phyloP scores from a whole-genome alignment of 2,797 vertebrate genomes.

The Percopsis omiscomaycus region DNA sequence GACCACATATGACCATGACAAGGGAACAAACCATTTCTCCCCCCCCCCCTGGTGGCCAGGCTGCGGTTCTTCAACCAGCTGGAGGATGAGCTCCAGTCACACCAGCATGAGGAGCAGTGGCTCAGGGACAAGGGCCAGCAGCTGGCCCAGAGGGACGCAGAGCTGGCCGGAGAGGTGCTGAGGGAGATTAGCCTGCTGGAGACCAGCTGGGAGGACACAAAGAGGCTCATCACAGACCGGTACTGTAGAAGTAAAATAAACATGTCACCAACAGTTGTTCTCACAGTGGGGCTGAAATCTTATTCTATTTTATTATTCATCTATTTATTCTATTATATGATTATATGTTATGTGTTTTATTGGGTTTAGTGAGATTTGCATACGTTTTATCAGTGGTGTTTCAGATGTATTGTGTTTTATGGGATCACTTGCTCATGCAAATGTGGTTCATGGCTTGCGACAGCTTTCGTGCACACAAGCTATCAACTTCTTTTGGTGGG shows the following conservation, averaged over 20 bases:
- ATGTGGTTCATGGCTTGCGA: too few relatives aligned
- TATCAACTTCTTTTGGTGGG: too few relatives aligned
- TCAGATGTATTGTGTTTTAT: too few relatives aligned
- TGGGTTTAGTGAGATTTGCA: neutral
- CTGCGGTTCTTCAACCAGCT: slow-evolving; percentile 91
- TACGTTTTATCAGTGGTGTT: too few relatives aligned
- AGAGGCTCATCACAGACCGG: slow-evolving; percentile 89
- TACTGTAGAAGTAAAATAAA: slow-evolving; percentile 50
- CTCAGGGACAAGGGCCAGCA: slow-evolving; percentile 91
- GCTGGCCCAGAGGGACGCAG: slow-evolving; percentile 87
- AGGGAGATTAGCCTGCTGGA: slow-evolving; percentile 83
- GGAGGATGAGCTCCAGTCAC: slow-evolving; percentile 91
- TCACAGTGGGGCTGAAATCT: too few relatives aligned
- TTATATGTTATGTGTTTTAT: neutral
- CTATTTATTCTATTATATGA: neutral
- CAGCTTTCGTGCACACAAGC: too few relatives aligned
- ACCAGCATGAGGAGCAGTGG: slow-evolving; percentile 94
- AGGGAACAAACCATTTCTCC: neutral
- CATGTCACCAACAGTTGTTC: neutral
- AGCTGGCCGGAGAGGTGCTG: slow-evolving; percentile 83
- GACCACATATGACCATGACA: neutral
- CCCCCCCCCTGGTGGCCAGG: slow-evolving; percentile 62
- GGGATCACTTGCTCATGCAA: too few relatives aligned
- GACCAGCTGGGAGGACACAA: slow-evolving; percentile 89
- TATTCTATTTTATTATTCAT: neutral